Evolutionary conservation across 2,888 invertebrate species (phyloP).

Genomic region (Pseudoips prasinana): DNA sequence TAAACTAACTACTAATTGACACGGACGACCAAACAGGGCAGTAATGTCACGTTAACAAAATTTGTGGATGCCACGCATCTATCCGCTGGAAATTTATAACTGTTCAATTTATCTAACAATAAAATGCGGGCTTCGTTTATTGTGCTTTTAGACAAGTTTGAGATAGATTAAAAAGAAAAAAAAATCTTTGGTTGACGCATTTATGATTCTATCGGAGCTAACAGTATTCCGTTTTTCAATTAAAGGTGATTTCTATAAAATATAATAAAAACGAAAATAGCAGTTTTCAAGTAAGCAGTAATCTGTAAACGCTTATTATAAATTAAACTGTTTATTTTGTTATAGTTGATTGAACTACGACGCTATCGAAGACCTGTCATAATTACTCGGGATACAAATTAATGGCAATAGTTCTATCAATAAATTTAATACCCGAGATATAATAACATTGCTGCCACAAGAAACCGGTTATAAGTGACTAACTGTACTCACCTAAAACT

Average conservation of each 20-base stretch:
- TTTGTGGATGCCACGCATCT: slow-evolving; percentile 46
- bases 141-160: slow-evolving; percentile 18
- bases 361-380: slow-evolving; percentile 35
- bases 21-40: slow-evolving; percentile 39
- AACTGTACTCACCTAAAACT: slow-evolving; percentile 76
- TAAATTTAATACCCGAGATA: slow-evolving; percentile 43
- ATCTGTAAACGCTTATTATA: slow-evolving; percentile 1
- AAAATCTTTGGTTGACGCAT: too few species aligned
- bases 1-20: slow-evolving; percentile 60
- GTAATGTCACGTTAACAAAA: slow-evolving; percentile 54
- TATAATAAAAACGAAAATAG: slow-evolving; percentile 15
- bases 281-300: too few species aligned
- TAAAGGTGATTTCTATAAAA: too few species aligned
- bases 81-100: slow-evolving; percentile 36
- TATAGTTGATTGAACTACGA: slow-evolving; percentile 29
- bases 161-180: too few species aligned
- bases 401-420: slow-evolving; percentile 22
- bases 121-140: slow-evolving; percentile 40
- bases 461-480: slow-evolving; percentile 23
- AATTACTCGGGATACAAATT: slow-evolving; percentile 53
- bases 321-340: slow-evolving; percentile 7
- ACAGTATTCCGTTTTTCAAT: too few species aligned
- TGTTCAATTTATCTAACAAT: slow-evolving; percentile 38
- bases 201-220: too few species aligned
- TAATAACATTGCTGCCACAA: slow-evolving; percentile 38